Evolutionary conservation across 37 sponge, comb jelly and placozoan species (phyloP).

Genomic region (Theonella swinhoei): DNA sequence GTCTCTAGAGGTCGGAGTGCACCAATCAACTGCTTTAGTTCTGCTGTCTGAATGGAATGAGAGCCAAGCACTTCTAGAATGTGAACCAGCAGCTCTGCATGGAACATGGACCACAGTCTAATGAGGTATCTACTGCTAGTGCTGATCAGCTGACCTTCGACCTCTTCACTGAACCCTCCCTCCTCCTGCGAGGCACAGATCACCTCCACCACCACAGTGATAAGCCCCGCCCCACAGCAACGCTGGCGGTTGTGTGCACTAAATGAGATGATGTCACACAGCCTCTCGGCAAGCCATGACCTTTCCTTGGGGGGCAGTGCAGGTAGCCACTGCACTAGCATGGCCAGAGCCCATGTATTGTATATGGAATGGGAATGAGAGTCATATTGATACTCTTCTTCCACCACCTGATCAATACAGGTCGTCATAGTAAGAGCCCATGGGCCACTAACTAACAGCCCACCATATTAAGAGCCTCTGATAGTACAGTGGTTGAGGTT

Average conservation of each 20-base stretch:
- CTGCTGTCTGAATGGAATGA: constrained; percentile 71
- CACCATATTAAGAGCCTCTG: constrained; percentile 61
- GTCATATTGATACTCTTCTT: constrained; percentile 30
- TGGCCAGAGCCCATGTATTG: constrained; percentile 41
- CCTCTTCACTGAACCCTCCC: constrained; percentile 32
- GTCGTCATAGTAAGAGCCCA: neutral
- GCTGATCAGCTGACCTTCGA: constrained; percentile 56
- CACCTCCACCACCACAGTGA: constrained; percentile 48
- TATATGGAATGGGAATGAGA: constrained; percentile 21
- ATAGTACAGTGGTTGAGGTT: constrained; percentile 39
- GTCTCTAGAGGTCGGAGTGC: constrained; percentile 57
- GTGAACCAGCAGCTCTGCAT: constrained; percentile 54
- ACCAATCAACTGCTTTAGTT: constrained; percentile 76
- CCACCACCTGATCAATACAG: constrained; percentile 25
- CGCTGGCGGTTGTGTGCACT: constrained; percentile 68
- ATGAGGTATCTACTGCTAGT: neutral
- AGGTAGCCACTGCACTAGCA: constrained; percentile 43
- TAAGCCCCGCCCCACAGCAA: constrained; percentile 72
- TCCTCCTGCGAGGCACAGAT: constrained; percentile 55
- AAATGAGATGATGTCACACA: constrained; percentile 37
- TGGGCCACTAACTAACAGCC: neutral
- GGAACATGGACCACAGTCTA: neutral
- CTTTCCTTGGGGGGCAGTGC: constrained; percentile 18
- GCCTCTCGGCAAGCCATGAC: constrained; percentile 40
- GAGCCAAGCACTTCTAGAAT: constrained; percentile 68